phyloP scores from a whole-genome alignment of 2,888 invertebrate species.

The Sinohyriopsis cumingii region DNA sequence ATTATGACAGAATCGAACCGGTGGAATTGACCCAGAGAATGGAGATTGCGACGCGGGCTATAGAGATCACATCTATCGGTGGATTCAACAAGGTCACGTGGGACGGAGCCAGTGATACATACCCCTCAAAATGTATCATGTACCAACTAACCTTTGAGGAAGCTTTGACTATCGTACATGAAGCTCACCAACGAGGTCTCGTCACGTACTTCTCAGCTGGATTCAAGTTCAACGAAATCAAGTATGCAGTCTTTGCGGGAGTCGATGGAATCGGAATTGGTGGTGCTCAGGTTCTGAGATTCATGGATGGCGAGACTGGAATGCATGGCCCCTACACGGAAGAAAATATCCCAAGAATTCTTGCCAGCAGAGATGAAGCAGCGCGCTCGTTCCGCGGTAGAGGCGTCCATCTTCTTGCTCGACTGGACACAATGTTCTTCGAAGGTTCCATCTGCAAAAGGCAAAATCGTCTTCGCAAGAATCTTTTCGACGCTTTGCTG shows the following conservation, averaged over 20 bases:
- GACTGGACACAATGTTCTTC: conserved; percentile 34
- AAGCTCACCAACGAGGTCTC: conserved; percentile 29
- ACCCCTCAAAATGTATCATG: conserved; percentile 34
- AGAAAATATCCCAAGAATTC: conserved; percentile 30
- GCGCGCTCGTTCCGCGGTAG: conserved; percentile 13
- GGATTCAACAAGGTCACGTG: conserved; percentile 39
- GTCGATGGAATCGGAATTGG: conserved; percentile 52
- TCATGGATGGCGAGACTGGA: conserved; percentile 24
- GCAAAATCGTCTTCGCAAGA: conserved; percentile 13
- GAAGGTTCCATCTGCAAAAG: conserved; percentile 29
- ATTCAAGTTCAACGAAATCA: conserved; percentile 51
- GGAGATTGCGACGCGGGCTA: conserved; percentile 43
- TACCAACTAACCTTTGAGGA: conserved; percentile 31
- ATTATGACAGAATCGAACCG: conserved; percentile 23
- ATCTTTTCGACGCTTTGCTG: conserved; percentile 19
- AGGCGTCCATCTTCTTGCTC: conserved; percentile 28
- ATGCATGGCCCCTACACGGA: conserved; percentile 36
- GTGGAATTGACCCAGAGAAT: conserved; percentile 27
- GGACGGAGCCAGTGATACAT: conserved; percentile 31
- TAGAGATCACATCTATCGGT: conserved; percentile 41
- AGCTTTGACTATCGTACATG: conserved; percentile 32
- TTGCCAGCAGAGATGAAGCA: conserved; percentile 25
- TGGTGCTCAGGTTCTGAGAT: conserved; percentile 45
- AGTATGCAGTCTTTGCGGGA: conserved; percentile 48
- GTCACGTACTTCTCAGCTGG: conserved; percentile 47